Percentiles rank a stretch among this genome's conserved stretches.
phyloP scores from a whole-genome alignment of 1,140 invertebrate genomes.

The Calycopis cecrops region DNA sequence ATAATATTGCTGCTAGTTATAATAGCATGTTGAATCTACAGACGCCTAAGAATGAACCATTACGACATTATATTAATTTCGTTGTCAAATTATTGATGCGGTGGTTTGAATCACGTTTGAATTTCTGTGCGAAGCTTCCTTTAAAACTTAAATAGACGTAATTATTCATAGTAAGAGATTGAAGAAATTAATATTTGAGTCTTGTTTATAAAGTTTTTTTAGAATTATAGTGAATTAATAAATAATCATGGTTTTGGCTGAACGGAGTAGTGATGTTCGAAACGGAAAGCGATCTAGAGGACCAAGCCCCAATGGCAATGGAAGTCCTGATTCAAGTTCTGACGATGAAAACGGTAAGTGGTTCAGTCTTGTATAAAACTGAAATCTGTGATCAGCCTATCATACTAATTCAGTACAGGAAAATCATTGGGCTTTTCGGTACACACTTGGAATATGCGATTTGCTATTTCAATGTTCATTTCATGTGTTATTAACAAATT shows the following conservation, averaged over 20 bases:
- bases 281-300: conserved; percentile 91
- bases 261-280: conserved; percentile 87
- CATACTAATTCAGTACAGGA: too few species aligned
- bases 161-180: conserved; percentile 40
- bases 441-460: neutral
- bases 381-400: too few species aligned
- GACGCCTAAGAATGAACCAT: conserved; percentile 49
- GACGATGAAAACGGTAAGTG: conserved; percentile 87
- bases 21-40: conserved; percentile 62
- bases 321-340: conserved; percentile 84
- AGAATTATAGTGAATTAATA: conserved; percentile 28
- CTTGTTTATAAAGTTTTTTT: conserved; percentile 13
- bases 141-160: conserved; percentile 42
- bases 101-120: conserved; percentile 75
- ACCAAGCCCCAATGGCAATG: conserved; percentile 90
- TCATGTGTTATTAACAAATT: neutral
- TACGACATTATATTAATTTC: conserved; percentile 40
- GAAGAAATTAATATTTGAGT: conserved; percentile 19
- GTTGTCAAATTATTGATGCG: conserved; percentile 72
- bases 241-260: conserved; percentile 87
- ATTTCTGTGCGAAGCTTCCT: conserved; percentile 63
- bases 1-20: too few species aligned
- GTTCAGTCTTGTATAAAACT: neutral
- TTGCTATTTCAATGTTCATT: neutral
- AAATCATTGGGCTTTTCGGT: conserved; percentile 4